Conservation (phyloP, 2,113 vertebrate species). For the Brevimyrus niger region DNA sequence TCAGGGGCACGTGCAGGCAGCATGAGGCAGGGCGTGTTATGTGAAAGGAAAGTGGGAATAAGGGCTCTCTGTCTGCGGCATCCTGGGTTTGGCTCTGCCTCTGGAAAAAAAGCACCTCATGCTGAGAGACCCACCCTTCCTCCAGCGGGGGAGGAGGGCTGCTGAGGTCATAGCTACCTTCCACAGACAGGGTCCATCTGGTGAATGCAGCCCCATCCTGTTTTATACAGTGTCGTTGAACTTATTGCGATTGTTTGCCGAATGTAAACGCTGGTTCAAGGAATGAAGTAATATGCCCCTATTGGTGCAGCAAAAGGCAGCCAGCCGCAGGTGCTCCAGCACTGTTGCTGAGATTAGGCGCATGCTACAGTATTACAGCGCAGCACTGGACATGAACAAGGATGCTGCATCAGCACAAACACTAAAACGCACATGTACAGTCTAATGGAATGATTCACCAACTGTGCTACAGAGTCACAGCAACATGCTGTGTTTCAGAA, state of each 20-base stretch:
- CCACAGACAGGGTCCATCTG: constrained; percentile 44
- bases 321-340: background rate
- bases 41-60: constrained; percentile 50
- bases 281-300: background rate
- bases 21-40: constrained; percentile 39
- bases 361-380: background rate
- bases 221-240: constrained; percentile 47
- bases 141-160: constrained; percentile 27
- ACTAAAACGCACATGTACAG: background rate
- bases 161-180: constrained; percentile 37
- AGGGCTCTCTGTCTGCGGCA: constrained; percentile 51
- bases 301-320: background rate
- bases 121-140: constrained; percentile 48
- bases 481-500: background rate
- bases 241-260: constrained; percentile 28
- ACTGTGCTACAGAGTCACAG: background rate
- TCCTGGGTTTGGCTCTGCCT: constrained; percentile 41
- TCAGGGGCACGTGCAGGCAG: constrained; percentile 30
- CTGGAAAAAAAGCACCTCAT: constrained; percentile 57
- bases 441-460: background rate
- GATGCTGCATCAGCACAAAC: background rate
- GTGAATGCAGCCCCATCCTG: constrained; percentile 39
- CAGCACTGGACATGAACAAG: background rate
- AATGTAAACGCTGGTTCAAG: background rate
- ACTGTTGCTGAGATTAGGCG: background rate